Base-by-base conservation (phyloP, 2,888 invertebrate genomes). In the Xanthia icteritia region DNA sequence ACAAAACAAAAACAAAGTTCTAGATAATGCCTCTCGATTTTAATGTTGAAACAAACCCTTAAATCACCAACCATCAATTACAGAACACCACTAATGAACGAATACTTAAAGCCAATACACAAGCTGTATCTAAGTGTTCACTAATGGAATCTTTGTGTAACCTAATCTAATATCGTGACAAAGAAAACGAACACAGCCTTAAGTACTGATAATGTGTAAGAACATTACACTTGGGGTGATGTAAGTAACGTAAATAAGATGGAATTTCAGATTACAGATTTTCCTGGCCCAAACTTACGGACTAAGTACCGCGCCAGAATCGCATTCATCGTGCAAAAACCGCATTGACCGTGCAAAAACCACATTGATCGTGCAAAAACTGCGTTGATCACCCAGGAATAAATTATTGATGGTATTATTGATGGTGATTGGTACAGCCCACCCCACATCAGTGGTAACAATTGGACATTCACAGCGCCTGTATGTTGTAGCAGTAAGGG, bases 141-240 rank as follows among this genome's bases (percentile, higher is more conserved):
- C 78, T 83, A 83, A 86, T 86, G 73, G 77, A 83, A 83, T 70
- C 79, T 83, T 83, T 83, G 71, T 86, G 83, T 83, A 65, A 66
- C 68, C 61, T 45, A 42, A 85, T 76, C 69, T 67, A 76, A 72
- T 67, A 64, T 54, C 3, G 45, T 64, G 51, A 74, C 79, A 72
- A 86, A 83, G 79, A 71, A 45, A 77, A 68, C 48, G 36, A 56
- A 76, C 36, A 67, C 36, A 39, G 48, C 27, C 23, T 51, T 64
- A 72, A 60, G 58, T 75, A 84, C 69, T 58, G 42, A 31, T 66
- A 79, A 64, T 72, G 48, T 67, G 56, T 42, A 42, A 75, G 27
- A 61, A 68, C 5, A 65, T 60, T 66, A 80, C 48, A 60, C 42
- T 17, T 20, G 11, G n/a, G 5, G 23, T 27, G 39, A 56, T 61